A percentile compares a stretch with the other conserved stretches of the same genome.
These are phyloP conservation scores for Podarcis muralis DNA, from an alignment of 2,113 vertebrate genomes.

Conservation along the genomic window DNA sequence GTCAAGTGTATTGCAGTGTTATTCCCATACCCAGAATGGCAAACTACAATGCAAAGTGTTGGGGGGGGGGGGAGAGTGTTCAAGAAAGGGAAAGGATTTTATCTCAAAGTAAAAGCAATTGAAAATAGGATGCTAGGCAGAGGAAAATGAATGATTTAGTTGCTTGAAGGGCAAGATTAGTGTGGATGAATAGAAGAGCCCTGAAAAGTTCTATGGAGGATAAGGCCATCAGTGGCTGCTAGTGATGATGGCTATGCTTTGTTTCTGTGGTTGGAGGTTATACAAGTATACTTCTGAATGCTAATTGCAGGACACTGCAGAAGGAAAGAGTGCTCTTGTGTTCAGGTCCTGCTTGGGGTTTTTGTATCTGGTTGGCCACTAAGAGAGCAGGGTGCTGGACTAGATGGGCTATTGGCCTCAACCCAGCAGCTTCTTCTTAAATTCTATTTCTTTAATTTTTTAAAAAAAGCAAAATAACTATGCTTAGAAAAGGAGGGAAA, in stretches of 20 bases:
- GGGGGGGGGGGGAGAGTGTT: background rate
- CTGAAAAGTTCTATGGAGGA: background rate
- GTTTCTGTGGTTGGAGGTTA: no score
- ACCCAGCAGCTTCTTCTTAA: no score
- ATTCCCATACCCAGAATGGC: background rate
- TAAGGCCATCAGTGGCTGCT: no score
- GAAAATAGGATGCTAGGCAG: background rate
- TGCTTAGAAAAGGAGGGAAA: background rate
- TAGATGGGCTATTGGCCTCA: no score
- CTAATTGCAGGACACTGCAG: no score
- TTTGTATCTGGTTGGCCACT: no score
- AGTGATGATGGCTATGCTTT: no score
- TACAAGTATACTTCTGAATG: no score
- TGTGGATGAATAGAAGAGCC: background rate
- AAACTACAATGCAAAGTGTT: background rate
- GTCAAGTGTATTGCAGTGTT: background rate
- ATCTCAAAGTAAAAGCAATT: background rate
- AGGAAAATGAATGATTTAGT: background rate
- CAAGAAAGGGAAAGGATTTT: background rate
- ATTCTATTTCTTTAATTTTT: background rate
- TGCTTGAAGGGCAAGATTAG: background rate
- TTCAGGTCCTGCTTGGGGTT: no score
- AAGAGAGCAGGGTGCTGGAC: no score
- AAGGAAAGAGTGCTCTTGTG: no score
- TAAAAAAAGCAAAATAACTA: background rate